Conservation (phyloP, 2,113 vertebrate species). For the Motacilla alba region DNA sequence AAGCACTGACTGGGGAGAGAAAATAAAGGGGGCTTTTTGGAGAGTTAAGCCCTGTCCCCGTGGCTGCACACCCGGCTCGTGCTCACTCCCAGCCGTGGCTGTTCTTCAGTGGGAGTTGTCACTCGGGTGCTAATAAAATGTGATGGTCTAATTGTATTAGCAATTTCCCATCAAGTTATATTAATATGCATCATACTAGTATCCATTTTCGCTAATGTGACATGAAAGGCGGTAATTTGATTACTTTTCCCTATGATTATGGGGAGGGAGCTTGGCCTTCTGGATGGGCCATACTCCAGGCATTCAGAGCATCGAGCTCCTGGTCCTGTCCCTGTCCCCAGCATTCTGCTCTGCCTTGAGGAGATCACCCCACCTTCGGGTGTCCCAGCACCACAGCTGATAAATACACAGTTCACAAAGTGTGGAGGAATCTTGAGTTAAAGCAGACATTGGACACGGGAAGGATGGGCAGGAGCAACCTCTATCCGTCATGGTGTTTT, state of each 20-base stretch:
- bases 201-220: conserved; percentile 78
- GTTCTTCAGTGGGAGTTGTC: conserved; percentile 58
- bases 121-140: conserved; percentile 74
- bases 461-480: conserved; percentile 1
- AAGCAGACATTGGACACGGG: background rate
- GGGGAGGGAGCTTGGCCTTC: conserved; percentile 16
- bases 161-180: conserved; percentile 79
- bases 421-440: background rate
- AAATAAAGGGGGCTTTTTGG: background rate
- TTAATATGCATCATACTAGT: conserved; percentile 78
- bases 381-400: background rate
- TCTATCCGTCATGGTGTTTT: background rate
- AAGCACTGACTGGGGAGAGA: background rate
- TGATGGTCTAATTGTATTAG: conserved; percentile 83
- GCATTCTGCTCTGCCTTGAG: background rate
- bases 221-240: conserved; percentile 79
- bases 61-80: background rate
- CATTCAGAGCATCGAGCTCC: fast-evolving
- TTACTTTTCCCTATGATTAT: conserved; percentile 70
- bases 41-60: background rate
- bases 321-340: background rate
- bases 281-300: background rate
- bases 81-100: background rate
- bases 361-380: background rate
- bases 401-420: background rate